A percentile compares a stretch with the other conserved stretches of the same genome.
phyloP scores from a whole-genome alignment of 2,888 invertebrate genomes.

The Hylaea fasciaria region DNA sequence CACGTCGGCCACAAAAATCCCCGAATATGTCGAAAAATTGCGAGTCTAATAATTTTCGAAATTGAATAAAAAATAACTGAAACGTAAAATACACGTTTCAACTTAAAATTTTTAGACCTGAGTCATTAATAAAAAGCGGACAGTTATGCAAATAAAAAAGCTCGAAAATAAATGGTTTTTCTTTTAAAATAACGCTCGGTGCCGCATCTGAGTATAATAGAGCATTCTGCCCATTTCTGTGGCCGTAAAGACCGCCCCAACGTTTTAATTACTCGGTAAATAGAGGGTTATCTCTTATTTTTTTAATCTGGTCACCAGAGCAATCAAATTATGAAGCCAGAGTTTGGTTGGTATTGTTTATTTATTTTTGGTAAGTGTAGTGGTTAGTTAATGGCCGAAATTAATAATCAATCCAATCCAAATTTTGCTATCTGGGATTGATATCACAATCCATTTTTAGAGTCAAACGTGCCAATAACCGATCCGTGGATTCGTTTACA shows the following conservation, averaged over 20 bases:
- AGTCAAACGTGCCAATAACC: too few species aligned
- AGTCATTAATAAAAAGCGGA: constrained; percentile 50
- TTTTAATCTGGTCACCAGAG: constrained; percentile 36
- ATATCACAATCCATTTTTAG: too few species aligned
- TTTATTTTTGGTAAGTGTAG: constrained; percentile 4
- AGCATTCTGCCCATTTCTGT: constrained; percentile 46
- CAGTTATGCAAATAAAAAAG: constrained; percentile 57
- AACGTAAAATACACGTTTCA: constrained; percentile 27
- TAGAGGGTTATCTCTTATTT: constrained; percentile 47
- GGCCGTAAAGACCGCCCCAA: constrained; percentile 56
- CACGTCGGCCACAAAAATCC: too few species aligned
- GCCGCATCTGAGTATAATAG: constrained; percentile 47
- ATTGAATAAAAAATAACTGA: constrained; percentile 33
- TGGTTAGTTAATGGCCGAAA: too few species aligned
- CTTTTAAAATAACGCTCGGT: constrained; percentile 40
- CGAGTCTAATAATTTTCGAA: constrained; percentile 26
- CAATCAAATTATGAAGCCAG: constrained; percentile 21
- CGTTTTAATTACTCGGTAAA: constrained; percentile 63
- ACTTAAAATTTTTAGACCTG: constrained; percentile 36
- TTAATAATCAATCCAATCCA: too few species aligned
- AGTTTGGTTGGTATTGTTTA: constrained; percentile 6
- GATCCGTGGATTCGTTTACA: too few species aligned
- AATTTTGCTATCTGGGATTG: too few species aligned
- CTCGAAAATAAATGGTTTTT: constrained; percentile 50
- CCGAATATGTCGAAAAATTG: too few species aligned